Evolutionary conservation across 2,113 vertebrate genomes (phyloP).

Genomic region (Gambusia affinis): DNA sequence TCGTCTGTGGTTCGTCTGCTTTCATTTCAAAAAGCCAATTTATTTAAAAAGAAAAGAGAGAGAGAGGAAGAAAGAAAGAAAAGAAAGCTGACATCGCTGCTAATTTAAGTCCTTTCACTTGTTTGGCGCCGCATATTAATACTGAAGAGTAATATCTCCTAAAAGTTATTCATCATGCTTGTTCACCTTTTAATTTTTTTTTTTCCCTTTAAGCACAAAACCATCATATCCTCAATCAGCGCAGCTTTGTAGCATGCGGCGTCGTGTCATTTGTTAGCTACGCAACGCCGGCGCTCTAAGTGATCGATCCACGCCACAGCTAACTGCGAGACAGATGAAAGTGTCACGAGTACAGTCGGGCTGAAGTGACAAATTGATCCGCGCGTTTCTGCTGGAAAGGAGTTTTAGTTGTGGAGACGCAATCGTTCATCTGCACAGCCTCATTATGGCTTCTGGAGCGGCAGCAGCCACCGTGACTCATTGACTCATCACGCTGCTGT

Average conservation of each 20-base stretch:
- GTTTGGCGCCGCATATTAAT: slow-evolving; percentile 43
- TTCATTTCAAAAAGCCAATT: slow-evolving; percentile 28
- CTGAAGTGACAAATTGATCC: slow-evolving; percentile 70
- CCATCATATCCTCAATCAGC: slow-evolving; percentile 47
- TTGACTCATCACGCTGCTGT: slow-evolving; percentile 69
- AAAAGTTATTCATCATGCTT: slow-evolving; percentile 37
- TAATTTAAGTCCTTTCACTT: slow-evolving; percentile 46
- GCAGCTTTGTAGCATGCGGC: slow-evolving; percentile 34
- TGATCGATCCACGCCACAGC: slow-evolving; percentile 69
- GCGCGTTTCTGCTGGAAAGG: slow-evolving; percentile 51
- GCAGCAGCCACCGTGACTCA: slow-evolving; percentile 61
- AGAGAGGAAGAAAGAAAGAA: slow-evolving; percentile 1
- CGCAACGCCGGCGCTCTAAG: slow-evolving; percentile 60
- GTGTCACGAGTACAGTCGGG: slow-evolving; percentile 72
- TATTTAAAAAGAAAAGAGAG: slow-evolving; percentile 5
- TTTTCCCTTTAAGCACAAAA: slow-evolving; percentile 27
- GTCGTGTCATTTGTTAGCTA: slow-evolving; percentile 64
- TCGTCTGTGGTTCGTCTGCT: slow-evolving; percentile 16
- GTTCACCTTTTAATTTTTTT: slow-evolving; percentile 62
- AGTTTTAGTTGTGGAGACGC: slow-evolving; percentile 59
- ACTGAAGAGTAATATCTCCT: slow-evolving; percentile 19
- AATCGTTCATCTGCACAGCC: slow-evolving; percentile 64
- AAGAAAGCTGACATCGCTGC: slow-evolving; percentile 30
- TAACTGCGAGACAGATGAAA: slow-evolving; percentile 77
- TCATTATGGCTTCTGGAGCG: slow-evolving; percentile 65